Evolutionary conservation across 2,797 vertebrate genomes (phyloP).

Genomic region (Halcyon leucocephala): DNA sequence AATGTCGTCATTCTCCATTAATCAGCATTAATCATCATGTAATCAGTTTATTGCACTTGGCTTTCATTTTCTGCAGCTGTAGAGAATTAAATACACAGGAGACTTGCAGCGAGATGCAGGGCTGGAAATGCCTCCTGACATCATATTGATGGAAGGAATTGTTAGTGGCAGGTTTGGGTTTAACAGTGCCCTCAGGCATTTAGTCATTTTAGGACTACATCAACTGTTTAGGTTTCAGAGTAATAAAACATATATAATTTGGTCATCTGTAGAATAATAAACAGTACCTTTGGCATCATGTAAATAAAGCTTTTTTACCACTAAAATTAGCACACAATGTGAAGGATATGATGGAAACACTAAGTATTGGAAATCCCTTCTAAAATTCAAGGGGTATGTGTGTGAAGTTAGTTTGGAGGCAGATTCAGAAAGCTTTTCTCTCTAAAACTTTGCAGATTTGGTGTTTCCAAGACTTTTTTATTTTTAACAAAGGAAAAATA

Average conservation of each 20-base stretch:
- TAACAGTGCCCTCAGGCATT: conserved; percentile 55
- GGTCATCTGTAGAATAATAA: not conserved
- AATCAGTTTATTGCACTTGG: conserved; percentile 66
- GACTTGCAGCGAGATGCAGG: conserved; percentile 72
- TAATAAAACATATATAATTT: conserved; percentile 32
- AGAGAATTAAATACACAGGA: conserved; percentile 68
- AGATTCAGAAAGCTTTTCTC: not conserved
- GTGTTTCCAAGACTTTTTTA: not conserved
- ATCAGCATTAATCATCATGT: conserved; percentile 61
- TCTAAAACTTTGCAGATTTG: not conserved
- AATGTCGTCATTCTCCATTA: conserved; percentile 63
- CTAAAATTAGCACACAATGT: not conserved
- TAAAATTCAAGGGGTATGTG: not conserved
- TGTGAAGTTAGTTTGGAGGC: conserved; percentile 14
- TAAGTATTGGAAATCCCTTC: not conserved
- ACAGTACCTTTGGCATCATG: not conserved
- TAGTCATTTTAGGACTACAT: conserved; percentile 50
- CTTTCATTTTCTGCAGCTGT: conserved; percentile 61
- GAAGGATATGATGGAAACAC: not conserved
- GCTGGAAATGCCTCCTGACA: conserved; percentile 76
- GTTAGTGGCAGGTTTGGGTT: conserved; percentile 66
- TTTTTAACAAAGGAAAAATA: not conserved
- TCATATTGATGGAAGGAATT: conserved; percentile 78
- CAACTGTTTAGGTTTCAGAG: conserved; percentile 26
- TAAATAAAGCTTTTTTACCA: not conserved